A percentile compares a stretch with the other conserved stretches of the same genome.
phyloP scores from a whole-genome alignment of 2,113 vertebrate species.

The Scomber colias region DNA sequence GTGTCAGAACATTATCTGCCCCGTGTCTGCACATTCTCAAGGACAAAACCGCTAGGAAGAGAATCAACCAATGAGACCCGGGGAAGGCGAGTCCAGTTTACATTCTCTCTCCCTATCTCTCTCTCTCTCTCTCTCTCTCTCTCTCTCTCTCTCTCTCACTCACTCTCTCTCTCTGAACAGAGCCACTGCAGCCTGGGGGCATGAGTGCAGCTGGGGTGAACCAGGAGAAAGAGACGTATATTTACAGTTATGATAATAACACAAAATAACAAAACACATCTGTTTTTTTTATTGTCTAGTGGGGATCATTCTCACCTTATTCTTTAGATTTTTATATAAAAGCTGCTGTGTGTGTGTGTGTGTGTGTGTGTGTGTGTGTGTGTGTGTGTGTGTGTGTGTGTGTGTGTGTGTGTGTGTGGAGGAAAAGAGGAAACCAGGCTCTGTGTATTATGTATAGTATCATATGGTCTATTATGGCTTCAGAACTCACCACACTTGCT shows the following conservation, averaged over 20 bases:
- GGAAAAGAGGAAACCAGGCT: neutral
- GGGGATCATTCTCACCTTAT: conserved; percentile 3
- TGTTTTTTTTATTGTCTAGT: conserved; percentile 11
- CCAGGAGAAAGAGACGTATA: conserved; percentile 39
- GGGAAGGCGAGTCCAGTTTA: conserved; percentile 70
- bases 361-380: no score
- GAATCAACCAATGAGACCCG: conserved; percentile 74
- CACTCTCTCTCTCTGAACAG: conserved; percentile 56
- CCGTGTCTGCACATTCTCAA: conserved; percentile 89
- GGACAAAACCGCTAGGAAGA: conserved; percentile 79
- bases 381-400: no score
- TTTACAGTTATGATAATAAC: conserved; percentile 53
- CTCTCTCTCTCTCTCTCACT: conserved; percentile 43
- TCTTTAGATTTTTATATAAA: conserved; percentile 9
- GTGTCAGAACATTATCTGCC: conserved; percentile 88
- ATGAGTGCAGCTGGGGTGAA: conserved; percentile 77
- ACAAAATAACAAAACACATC: conserved; percentile 44
- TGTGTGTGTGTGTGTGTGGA: no score
- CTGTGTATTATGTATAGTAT: conserved; percentile 32
- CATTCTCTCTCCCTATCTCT: conserved; percentile 52
- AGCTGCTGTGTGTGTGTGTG: neutral
- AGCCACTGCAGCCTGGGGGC: conserved; percentile 62
- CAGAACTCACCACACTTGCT: conserved; percentile 23
- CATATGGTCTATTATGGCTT: conserved; percentile 29
- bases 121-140: conserved; percentile 33